These are phyloP conservation scores for Cyrtorhinus lividipennis DNA, from an alignment of 1,140 invertebrate genomes.

Conservation along the genomic window DNA sequence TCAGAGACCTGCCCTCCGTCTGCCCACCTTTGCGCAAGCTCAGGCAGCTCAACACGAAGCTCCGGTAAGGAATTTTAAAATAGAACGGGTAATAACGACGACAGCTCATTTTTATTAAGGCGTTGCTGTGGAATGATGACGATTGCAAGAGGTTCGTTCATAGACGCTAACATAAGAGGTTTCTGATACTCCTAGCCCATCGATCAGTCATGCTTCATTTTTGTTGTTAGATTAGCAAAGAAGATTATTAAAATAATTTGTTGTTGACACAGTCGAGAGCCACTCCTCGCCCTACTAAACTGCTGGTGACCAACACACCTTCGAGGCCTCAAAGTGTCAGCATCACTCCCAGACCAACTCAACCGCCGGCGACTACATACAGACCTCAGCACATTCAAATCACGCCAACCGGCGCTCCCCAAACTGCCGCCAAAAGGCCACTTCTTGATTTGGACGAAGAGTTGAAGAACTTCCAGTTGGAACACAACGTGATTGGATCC, in stretches of 20 bases:
- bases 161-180: too few relatives aligned
- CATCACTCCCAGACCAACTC: slow-evolving; percentile 41
- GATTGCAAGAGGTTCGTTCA: too few relatives aligned
- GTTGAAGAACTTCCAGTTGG: slow-evolving; percentile 59
- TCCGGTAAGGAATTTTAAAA: too few relatives aligned
- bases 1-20: slow-evolving; percentile 26
- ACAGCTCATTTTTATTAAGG: not conserved
- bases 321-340: slow-evolving; percentile 30
- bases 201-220: too few relatives aligned
- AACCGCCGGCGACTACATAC: slow-evolving; percentile 44
- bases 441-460: slow-evolving; percentile 51
- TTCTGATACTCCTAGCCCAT: too few relatives aligned
- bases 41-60: slow-evolving; percentile 28
- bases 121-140: too few relatives aligned
- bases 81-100: too few relatives aligned
- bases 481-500: slow-evolving; percentile 39
- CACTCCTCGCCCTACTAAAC: slow-evolving; percentile 35
- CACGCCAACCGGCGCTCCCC: slow-evolving; percentile 33
- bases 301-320: slow-evolving; percentile 26
- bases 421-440: slow-evolving; percentile 26
- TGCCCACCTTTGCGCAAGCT: slow-evolving; percentile 26
- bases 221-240: too few relatives aligned
- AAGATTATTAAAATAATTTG: too few relatives aligned
- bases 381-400: slow-evolving; percentile 45
- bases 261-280: slow-evolving; percentile 27